Base-by-base conservation (phyloP, 1,140 invertebrate species). In the Saccostrea cuccullata region DNA sequence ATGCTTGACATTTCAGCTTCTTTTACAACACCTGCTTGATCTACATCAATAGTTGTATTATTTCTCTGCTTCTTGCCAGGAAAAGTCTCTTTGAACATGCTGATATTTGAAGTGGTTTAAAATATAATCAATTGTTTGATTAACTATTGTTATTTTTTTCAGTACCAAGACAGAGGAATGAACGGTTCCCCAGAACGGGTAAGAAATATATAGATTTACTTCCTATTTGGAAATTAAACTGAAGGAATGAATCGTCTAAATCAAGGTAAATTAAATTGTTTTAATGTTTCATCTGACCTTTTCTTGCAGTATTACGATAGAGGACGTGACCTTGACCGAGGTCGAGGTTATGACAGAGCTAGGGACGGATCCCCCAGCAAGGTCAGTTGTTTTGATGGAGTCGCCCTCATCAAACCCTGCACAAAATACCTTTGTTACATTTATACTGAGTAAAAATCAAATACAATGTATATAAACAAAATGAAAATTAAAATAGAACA, bases 181-280 rank as follows among this genome's bases (percentile, higher is more conserved):
- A 84, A 84, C 40, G 82, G 82, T n/a, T 84, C 82, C 9, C 82
- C 82, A 47, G 82, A 84, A 56, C 47, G 82, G 20, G 82, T 55
- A 84, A 84, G 82, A 55, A 15, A 20, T 5, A n/a, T 0, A 64
- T 20, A 20, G 58, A 1, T 8, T 47, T 3, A 3, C 9, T 47
- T 47, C 6, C 47, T 47, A 47, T 8, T 8, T 0, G 5, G 0
- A 8, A 0, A 47, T 47, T 47, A 47, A 0, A 64, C 17, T 20
- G 58, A 64, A n/a, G 15, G 58, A 20, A 8, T 20, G 58, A 60
- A 60, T 12, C 5, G 0, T 60, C 4, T 3, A 20, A 60, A 5
- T 17, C 20, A 60, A 4, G 15, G 15, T 1, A 15, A 17, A 60
- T 15, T 17, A 60, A n/a, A n/a, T 36, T 36, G 15, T 64, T 20